Conservation (phyloP, 2,113 vertebrate species). For the Saguinus imperator region DNA sequence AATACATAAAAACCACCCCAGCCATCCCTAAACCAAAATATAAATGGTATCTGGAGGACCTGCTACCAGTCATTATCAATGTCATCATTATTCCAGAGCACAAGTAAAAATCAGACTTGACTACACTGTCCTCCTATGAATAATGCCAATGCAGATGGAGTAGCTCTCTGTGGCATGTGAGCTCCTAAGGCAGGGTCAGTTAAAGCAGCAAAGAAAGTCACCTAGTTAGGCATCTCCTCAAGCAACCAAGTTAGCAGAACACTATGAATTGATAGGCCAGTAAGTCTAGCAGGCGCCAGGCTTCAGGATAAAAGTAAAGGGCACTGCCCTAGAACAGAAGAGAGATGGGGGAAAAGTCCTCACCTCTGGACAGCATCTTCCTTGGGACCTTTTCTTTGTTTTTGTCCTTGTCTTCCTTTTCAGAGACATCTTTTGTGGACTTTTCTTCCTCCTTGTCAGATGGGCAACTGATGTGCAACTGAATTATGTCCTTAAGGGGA, state of each 20-base stretch:
- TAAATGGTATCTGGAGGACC: constrained; percentile 17
- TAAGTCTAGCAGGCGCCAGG: neutral
- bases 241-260: neutral
- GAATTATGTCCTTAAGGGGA: constrained; percentile 93
- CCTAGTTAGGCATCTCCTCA: neutral
- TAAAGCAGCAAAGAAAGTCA: constrained; percentile 17
- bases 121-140: neutral
- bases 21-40: constrained; percentile 43
- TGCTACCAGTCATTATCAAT: neutral
- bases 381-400: constrained; percentile 94
- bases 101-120: constrained; percentile 43
- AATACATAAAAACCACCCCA: neutral
- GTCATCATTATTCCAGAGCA: neutral
- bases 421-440: constrained; percentile 93
- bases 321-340: neutral
- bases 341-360: constrained; percentile 43
- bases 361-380: constrained; percentile 98
- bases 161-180: neutral
- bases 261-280: neutral
- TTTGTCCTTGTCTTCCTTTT: constrained; percentile 98
- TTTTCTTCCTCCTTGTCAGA: constrained; percentile 99
- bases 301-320: neutral
- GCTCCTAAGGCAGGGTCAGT: neutral
- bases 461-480: constrained; percentile 97
- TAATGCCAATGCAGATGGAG: neutral